Conservation (phyloP, 2,888 invertebrate species). For the Trachelus stipa region DNA sequence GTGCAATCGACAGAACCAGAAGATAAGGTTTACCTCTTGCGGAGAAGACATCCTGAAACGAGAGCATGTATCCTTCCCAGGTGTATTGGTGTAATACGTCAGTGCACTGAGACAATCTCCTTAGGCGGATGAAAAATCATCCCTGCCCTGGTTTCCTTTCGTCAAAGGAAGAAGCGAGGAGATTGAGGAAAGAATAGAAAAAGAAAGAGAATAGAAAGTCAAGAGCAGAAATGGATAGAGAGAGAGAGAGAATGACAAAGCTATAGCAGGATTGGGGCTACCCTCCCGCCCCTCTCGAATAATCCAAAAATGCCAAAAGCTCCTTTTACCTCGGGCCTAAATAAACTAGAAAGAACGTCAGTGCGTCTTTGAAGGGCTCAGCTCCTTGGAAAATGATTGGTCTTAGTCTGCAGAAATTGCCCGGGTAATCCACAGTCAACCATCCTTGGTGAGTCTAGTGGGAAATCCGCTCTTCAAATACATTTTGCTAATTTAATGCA, state of each 20-base stretch:
- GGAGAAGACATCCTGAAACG: neutral
- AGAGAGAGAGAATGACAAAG: neutral
- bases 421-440: neutral
- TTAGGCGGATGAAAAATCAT: constrained; percentile 2
- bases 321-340: neutral
- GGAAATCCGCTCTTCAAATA: neutral
- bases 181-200: too few species aligned
- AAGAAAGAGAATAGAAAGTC: neutral
- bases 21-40: neutral
- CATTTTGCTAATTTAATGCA: neutral
- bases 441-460: neutral
- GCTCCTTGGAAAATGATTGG: neutral
- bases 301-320: neutral
- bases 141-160: neutral
- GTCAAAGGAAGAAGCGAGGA: neutral
- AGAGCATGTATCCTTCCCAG: neutral
- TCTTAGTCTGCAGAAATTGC: neutral
- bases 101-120: constrained; percentile 3
- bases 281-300: neutral
- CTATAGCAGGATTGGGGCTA: neutral
- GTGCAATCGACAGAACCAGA: constrained; percentile 3
- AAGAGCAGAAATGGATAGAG: neutral
- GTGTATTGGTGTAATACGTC: neutral
- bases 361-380: neutral
- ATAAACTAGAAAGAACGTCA: neutral